Conservation (phyloP, 2,113 vertebrate species). For the Caloenas nicobarica region DNA sequence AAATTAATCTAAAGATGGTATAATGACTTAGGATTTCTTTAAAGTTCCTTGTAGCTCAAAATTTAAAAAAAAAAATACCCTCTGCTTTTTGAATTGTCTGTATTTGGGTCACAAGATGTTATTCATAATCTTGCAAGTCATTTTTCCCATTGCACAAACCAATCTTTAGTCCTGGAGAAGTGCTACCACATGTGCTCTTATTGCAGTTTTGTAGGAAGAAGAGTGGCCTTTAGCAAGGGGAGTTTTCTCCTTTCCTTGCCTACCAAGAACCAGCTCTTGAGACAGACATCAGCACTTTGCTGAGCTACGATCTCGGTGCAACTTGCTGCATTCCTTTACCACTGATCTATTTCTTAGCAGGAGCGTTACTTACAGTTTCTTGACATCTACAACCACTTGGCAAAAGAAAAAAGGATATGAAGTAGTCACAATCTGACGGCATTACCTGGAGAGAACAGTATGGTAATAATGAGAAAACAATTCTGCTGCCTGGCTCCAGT, state of each 20-base stretch:
- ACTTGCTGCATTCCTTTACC: background rate
- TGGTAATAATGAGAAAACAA: background rate
- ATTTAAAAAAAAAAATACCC: background rate
- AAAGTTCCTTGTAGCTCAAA: background rate
- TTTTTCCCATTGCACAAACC: background rate
- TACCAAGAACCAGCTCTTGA: background rate
- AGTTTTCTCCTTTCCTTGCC: background rate
- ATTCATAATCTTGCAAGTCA: background rate
- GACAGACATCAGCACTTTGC: background rate
- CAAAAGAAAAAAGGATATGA: background rate
- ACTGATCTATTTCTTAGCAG: background rate
- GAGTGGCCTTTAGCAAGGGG: background rate
- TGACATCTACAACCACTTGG: background rate
- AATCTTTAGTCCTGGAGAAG: background rate
- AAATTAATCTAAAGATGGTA: background rate
- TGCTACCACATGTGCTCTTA: background rate
- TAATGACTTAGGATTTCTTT: background rate
- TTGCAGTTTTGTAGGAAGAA: background rate
- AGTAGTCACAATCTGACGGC: background rate
- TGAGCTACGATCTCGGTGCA: fast-evolving
- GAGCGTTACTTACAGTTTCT: background rate
- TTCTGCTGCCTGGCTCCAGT: background rate
- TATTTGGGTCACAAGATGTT: background rate
- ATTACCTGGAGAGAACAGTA: background rate
- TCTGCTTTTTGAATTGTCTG: background rate